phyloP scores from a whole-genome alignment of 2,113 vertebrate genomes.

The Myxocyprinus asiaticus region DNA sequence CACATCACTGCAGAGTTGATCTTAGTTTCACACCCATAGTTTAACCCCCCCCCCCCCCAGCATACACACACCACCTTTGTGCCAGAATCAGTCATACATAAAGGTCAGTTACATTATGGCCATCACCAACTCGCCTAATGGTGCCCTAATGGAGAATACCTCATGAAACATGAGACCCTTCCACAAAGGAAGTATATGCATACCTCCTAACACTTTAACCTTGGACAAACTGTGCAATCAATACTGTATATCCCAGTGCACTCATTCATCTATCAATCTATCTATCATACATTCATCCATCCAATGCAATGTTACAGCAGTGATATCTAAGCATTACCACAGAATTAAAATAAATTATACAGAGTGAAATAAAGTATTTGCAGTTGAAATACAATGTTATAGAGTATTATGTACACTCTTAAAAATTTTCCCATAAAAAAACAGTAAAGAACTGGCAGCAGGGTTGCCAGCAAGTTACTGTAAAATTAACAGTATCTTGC shows the following conservation, averaged over 20 bases:
- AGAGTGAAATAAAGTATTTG: too few species aligned
- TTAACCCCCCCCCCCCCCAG: neutral
- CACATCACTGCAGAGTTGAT: neutral
- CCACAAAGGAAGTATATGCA: constrained; percentile 29
- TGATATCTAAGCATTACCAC: neutral
- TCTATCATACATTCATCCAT: neutral
- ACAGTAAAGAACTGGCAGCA: too few species aligned
- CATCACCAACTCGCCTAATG: constrained; percentile 17
- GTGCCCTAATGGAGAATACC: constrained; percentile 17
- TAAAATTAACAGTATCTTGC: too few species aligned
- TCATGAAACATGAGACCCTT: constrained; percentile 12
- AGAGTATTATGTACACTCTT: too few species aligned
- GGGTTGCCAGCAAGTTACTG: too few species aligned
- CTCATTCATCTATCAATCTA: constrained; percentile 18
- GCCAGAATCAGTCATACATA: constrained; percentile 8
- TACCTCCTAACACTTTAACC: constrained; percentile 20
- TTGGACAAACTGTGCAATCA: constrained; percentile 28
- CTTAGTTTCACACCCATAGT: neutral
- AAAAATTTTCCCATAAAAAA: too few species aligned
- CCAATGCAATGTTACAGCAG: neutral
- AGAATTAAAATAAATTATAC: neutral
- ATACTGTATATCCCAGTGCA: constrained; percentile 17
- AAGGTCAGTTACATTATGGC: constrained; percentile 31
- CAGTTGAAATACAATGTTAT: too few species aligned
- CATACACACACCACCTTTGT: neutral